Conservation (phyloP, 2,888 invertebrate genomes). For the Sceliomorpha sp. region DNA sequence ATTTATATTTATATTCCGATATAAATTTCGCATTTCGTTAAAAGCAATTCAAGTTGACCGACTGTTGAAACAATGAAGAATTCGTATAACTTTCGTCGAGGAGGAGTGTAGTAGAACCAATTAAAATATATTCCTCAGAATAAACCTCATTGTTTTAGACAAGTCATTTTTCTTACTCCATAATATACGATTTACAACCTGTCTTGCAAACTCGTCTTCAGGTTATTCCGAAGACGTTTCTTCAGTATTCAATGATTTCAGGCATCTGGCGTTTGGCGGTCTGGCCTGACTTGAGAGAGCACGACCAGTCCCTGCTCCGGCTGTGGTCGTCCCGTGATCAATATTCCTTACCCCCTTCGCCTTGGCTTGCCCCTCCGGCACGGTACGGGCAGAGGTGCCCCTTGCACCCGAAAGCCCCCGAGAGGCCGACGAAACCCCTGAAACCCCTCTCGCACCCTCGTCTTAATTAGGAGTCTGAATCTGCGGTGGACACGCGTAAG, state of each 20-base stretch:
- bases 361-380: slow-evolving; percentile 76
- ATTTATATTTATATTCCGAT: too few relatives aligned
- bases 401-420: slow-evolving; percentile 56
- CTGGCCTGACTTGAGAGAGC: slow-evolving; percentile 66
- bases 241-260: slow-evolving; percentile 71
- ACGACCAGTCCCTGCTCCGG: slow-evolving; percentile 69
- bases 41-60: too few relatives aligned
- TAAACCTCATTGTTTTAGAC: too few relatives aligned
- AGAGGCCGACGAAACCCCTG: slow-evolving; percentile 73
- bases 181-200: too few relatives aligned
- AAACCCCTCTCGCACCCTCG: slow-evolving; percentile 83
- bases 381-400: slow-evolving; percentile 64
- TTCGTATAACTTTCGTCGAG: too few relatives aligned
- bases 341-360: slow-evolving; percentile 80
- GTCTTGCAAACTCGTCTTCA: too few relatives aligned
- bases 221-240: slow-evolving; percentile 53
- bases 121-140: too few relatives aligned
- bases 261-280: slow-evolving; percentile 76
- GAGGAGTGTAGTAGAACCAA: too few relatives aligned
- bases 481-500: slow-evolving; percentile 90
- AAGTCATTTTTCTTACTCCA: too few relatives aligned
- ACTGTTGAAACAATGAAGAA: too few relatives aligned
- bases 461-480: slow-evolving; percentile 93
- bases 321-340: slow-evolving; percentile 76
- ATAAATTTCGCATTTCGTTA: too few relatives aligned